A percentile compares a stretch with the other conserved stretches of the same genome.
These are phyloP conservation scores for Thecocarcelia acutangulata DNA, from an alignment of 2,888 invertebrate genomes.

Conservation along the genomic window DNA sequence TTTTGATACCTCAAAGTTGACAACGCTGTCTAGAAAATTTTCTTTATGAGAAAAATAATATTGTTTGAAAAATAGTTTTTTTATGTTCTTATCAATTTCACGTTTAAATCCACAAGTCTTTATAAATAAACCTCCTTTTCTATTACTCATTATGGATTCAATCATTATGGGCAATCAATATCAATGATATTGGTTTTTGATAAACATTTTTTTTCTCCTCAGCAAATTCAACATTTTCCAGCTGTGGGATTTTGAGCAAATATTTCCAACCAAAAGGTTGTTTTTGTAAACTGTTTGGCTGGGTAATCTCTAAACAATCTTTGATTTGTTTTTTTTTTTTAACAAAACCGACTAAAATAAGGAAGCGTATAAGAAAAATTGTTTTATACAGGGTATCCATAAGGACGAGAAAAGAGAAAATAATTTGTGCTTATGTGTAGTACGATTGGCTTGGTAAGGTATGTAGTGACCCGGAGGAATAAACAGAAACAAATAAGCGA, in stretches of 20 bases:
- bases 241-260: conserved; percentile 51
- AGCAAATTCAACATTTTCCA: conserved; percentile 31
- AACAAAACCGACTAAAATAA: conserved; percentile 27
- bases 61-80: no score
- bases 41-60: no score
- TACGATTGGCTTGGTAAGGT: conserved; percentile 53
- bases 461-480: conserved; percentile 57
- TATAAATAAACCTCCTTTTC: conserved; percentile 48
- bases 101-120: conserved; percentile 64
- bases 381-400: conserved; percentile 29
- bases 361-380: conserved; percentile 31
- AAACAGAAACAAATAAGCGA: conserved; percentile 65
- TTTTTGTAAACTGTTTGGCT: conserved; percentile 18
- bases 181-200: conserved; percentile 70
- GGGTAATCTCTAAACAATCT: conserved; percentile 63
- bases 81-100: conserved; percentile 55
- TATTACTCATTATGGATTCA: conserved; percentile 20
- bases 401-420: conserved; percentile 53
- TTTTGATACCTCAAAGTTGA: no score
- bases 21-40: no score
- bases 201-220: conserved; percentile 52
- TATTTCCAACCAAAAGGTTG: conserved; percentile 20
- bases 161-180: conserved; percentile 66
- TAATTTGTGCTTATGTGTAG: conserved; percentile 2
- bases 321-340: conserved; percentile 66